Conservation (phyloP, 2,113 vertebrate genomes). For the Perca fluviatilis region DNA sequence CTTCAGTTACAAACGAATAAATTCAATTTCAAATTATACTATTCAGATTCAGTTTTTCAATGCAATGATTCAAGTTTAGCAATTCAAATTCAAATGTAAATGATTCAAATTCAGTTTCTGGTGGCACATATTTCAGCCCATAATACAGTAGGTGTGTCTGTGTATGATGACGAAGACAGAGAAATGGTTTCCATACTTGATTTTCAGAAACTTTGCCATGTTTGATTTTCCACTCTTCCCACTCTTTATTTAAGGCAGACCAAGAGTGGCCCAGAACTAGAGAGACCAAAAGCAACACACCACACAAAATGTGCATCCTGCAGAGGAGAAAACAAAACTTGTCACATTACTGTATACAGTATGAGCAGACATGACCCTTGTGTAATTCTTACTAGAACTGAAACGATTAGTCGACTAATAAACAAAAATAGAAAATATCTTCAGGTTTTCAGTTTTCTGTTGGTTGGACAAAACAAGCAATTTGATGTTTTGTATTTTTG, state of each 20-base stretch:
- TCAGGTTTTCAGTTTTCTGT: not conserved
- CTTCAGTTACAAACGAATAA: too few relatives aligned
- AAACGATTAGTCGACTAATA: not conserved
- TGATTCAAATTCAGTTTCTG: too few relatives aligned
- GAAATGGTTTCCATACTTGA: conserved; percentile 50
- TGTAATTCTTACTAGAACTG: not conserved
- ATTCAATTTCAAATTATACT: too few relatives aligned
- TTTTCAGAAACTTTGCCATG: conserved; percentile 69
- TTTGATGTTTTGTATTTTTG: too few relatives aligned
- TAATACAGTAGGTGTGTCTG: not conserved
- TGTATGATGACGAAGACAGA: not conserved
- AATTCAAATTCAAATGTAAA: too few relatives aligned
- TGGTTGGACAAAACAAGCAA: not conserved
- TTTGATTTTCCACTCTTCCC: conserved; percentile 73
- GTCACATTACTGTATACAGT: not conserved
- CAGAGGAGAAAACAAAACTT: not conserved
- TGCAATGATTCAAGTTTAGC: too few relatives aligned
- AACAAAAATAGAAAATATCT: not conserved
- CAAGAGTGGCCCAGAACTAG: conserved; percentile 10
- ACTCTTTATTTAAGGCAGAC: conserved; percentile 41
- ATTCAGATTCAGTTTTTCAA: too few relatives aligned
- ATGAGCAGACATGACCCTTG: not conserved
- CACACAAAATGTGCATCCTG: conserved; percentile 58
- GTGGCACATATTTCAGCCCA: too few relatives aligned
- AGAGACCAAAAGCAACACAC: conserved; percentile 28